Percentiles rank a stretch among this genome's conserved stretches.
Conservation (phyloP, 2,888 invertebrate genomes). For the Chymomyza fuscimana region DNA sequence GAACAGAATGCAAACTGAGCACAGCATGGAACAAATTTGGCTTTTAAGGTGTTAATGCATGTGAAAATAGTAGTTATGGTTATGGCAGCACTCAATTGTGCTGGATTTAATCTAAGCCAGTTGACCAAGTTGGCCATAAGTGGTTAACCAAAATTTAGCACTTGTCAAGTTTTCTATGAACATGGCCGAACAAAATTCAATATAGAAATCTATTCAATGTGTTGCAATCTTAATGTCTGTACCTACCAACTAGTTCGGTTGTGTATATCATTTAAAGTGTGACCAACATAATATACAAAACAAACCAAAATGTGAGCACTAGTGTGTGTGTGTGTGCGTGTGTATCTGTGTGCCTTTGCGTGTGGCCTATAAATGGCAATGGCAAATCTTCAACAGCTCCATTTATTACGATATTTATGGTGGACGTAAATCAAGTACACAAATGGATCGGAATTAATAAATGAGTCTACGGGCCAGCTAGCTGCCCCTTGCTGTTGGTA, state of each 20-base stretch:
- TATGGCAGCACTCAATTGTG: neutral
- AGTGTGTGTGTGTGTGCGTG: slow-evolving; percentile 1
- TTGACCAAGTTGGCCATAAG: neutral
- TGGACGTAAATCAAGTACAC: slow-evolving; percentile 73
- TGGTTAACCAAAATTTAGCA: neutral
- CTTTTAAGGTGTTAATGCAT: neutral
- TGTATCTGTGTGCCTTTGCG: slow-evolving; percentile 9
- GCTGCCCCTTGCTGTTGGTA: slow-evolving; percentile 11
- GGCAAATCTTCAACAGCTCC: slow-evolving; percentile 54
- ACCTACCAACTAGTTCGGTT: neutral
- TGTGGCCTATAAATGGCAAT: slow-evolving; percentile 33
- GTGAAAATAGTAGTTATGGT: neutral
- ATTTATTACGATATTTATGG: slow-evolving; percentile 72
- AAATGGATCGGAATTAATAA: slow-evolving; percentile 78
- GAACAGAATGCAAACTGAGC: slow-evolving; percentile 22
- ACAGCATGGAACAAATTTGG: neutral
- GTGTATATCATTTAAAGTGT: neutral
- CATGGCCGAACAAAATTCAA: neutral
- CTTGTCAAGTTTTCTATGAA: neutral
- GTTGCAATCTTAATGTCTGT: neutral
- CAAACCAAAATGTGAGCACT: neutral
- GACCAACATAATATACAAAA: neutral
- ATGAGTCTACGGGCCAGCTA: slow-evolving; percentile 52
- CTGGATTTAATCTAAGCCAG: neutral
- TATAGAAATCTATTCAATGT: neutral